A percentile compares a stretch with the other conserved stretches of the same genome.
phyloP scores from a whole-genome alignment of 2,888 invertebrate species.

The Dioctria linearis region DNA sequence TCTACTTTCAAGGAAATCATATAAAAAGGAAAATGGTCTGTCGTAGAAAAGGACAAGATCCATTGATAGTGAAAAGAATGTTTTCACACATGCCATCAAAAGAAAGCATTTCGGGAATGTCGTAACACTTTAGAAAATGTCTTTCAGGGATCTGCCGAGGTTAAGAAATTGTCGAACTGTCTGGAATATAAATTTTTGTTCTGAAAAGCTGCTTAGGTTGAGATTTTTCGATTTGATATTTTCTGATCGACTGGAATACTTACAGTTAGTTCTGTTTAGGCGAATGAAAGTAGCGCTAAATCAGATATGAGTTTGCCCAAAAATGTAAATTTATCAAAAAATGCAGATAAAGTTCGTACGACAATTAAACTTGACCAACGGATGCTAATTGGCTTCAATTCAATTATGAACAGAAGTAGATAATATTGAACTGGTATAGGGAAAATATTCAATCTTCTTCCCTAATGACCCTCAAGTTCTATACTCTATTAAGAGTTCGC shows the following conservation, averaged over 20 bases:
- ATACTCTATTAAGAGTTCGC: background rate
- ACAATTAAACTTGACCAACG: too few relatives aligned
- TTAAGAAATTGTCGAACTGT: constrained; percentile 51
- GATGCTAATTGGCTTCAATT: too few relatives aligned
- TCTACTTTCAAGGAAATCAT: constrained; percentile 36
- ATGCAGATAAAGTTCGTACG: too few relatives aligned
- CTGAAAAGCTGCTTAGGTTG: constrained; percentile 41
- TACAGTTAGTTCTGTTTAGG: too few relatives aligned
- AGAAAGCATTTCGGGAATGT: constrained; percentile 44
- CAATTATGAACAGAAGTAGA: too few relatives aligned
- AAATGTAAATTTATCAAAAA: too few relatives aligned
- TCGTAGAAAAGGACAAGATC: constrained; percentile 37
- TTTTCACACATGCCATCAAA: constrained; percentile 52
- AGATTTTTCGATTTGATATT: constrained; percentile 20
- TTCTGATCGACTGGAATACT: constrained; percentile 5
- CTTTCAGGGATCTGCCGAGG: constrained; percentile 45
- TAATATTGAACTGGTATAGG: too few relatives aligned
- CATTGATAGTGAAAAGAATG: constrained; percentile 51
- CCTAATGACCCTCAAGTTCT: background rate
- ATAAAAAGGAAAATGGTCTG: constrained; percentile 34
- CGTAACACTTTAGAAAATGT: constrained; percentile 44
- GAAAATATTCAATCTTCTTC: background rate
- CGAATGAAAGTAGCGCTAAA: too few relatives aligned
- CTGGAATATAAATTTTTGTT: constrained; percentile 46
- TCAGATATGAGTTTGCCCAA: too few relatives aligned